phyloP scores from a whole-genome alignment of 2,888 invertebrate genomes.

The Pocota personata region DNA sequence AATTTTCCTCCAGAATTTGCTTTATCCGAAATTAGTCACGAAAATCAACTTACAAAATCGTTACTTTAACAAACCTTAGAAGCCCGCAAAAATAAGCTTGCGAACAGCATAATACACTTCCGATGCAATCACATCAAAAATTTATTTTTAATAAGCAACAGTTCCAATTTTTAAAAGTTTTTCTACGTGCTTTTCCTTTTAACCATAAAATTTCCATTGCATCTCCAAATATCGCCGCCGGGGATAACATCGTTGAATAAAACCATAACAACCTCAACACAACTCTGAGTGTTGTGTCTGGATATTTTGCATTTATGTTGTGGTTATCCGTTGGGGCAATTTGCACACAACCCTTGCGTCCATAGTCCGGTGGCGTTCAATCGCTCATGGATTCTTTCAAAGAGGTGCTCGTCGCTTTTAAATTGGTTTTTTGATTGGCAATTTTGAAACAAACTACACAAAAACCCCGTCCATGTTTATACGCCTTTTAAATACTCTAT shows the following conservation, averaged over 20 bases:
- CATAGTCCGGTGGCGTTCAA: slow-evolving; percentile 13
- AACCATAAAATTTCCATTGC: slow-evolving; percentile 41
- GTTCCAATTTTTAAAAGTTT: slow-evolving; percentile 14
- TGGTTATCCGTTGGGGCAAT: slow-evolving; percentile 60
- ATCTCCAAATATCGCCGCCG: slow-evolving; percentile 24
- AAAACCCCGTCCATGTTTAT: slow-evolving; percentile 53
- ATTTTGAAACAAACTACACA: slow-evolving; percentile 76
- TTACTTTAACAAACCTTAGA: too few relatives aligned
- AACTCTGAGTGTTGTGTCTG: slow-evolving; percentile 76
- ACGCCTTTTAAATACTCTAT: slow-evolving; percentile 59
- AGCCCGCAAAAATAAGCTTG: too few relatives aligned
- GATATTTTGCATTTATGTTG: slow-evolving; percentile 51
- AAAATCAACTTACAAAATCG: too few relatives aligned
- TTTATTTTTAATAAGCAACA: slow-evolving; percentile 23
- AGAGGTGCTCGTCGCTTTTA: slow-evolving; percentile 32
- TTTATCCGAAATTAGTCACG: too few relatives aligned
- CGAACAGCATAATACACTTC: too few relatives aligned
- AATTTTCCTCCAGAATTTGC: too few relatives aligned
- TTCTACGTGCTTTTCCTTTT: slow-evolving; percentile 15
- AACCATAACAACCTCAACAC: slow-evolving; percentile 77
- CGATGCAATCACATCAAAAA: background rate
- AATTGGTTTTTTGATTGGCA: slow-evolving; percentile 81
- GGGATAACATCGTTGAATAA: slow-evolving; percentile 37
- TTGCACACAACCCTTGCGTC: slow-evolving; percentile 27
- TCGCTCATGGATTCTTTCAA: slow-evolving; percentile 50